A percentile compares a stretch with the other conserved stretches of the same genome.
phyloP scores from a whole-genome alignment of 1,140 invertebrate species.

The Drosophila baimaii region DNA sequence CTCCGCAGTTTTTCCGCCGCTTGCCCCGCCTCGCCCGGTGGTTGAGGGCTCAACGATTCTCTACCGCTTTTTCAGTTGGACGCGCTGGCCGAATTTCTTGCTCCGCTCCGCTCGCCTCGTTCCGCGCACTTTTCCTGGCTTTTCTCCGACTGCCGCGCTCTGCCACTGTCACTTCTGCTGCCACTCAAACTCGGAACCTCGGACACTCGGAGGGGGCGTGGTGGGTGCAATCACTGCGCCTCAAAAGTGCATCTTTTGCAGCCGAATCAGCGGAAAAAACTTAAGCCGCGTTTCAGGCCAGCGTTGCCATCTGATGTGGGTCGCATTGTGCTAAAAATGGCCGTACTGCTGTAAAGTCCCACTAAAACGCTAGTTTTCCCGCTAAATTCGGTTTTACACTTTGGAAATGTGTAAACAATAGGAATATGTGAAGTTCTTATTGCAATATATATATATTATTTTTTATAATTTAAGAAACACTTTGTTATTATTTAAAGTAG shows the following conservation, averaged over 20 bases:
- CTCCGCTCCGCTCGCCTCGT: slow-evolving; percentile 18
- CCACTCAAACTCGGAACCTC: slow-evolving; percentile 26
- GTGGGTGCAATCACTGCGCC: slow-evolving; percentile 42
- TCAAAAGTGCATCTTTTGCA: slow-evolving; percentile 54
- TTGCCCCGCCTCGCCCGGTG: slow-evolving; percentile 1
- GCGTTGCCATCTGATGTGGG: not conserved
- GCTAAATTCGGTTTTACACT: not conserved
- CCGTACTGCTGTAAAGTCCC: not conserved
- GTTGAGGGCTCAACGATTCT: slow-evolving; percentile 20
- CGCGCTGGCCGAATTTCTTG: slow-evolving; percentile 19
- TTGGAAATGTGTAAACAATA: not conserved
- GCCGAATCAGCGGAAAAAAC: slow-evolving; percentile 36
- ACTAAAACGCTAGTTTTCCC: not conserved
- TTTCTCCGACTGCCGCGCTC: slow-evolving; percentile 33
- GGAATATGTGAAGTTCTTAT: not conserved
- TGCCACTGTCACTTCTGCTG: slow-evolving; percentile 20
- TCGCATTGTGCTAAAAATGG: not conserved
- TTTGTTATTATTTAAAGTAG: not conserved
- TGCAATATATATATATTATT: not conserved
- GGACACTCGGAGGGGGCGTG: slow-evolving; percentile 33
- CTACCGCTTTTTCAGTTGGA: slow-evolving; percentile 18
- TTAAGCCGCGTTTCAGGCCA: slow-evolving; percentile 39
- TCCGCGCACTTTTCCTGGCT: slow-evolving; percentile 38
- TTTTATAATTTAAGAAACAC: not conserved
- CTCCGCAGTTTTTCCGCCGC: slow-evolving; percentile 25